These are phyloP conservation scores for Cancer borealis DNA, from an alignment of 2,888 invertebrate genomes.

Conservation along the genomic window DNA sequence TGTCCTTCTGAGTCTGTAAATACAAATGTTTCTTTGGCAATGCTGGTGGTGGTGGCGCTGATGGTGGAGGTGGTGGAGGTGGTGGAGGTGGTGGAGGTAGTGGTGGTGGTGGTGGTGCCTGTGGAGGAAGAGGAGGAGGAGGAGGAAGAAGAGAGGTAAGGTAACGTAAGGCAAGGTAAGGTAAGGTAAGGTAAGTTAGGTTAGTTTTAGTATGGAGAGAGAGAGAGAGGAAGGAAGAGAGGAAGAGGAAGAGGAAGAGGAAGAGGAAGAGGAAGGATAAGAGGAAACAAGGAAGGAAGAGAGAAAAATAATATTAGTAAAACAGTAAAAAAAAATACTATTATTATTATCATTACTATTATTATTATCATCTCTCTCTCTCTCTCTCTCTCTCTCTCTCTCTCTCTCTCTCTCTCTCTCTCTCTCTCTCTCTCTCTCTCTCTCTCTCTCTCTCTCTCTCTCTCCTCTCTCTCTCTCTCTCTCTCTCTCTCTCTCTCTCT, in stretches of 20 bases:
- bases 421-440: no score
- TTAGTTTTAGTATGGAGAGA: not conserved
- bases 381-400: not conserved
- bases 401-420: not conserved
- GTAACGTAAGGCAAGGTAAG: no score
- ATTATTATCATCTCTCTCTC: no score
- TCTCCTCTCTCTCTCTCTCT: no score
- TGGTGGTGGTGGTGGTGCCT: not conserved
- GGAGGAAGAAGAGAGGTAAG: no score
- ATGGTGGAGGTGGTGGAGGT: not conserved
- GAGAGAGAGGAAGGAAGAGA: not conserved
- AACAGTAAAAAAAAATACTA: not conserved
- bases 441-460: no score
- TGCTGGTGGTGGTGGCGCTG: constrained; percentile 55
- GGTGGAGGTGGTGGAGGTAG: not conserved
- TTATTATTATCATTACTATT: no score
- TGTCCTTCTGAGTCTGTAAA: constrained; percentile 83
- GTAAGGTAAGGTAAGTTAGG: no score
- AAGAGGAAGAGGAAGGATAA: not conserved
- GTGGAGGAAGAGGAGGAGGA: no score
- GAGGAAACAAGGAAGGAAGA: not conserved
- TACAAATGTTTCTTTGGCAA: constrained; percentile 82
- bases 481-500: no score
- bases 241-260: not conserved
- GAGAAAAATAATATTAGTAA: not conserved